These are phyloP conservation scores for Eupithecia pulchellata DNA, from an alignment of 2,888 invertebrate species.

Conservation along the genomic window DNA sequence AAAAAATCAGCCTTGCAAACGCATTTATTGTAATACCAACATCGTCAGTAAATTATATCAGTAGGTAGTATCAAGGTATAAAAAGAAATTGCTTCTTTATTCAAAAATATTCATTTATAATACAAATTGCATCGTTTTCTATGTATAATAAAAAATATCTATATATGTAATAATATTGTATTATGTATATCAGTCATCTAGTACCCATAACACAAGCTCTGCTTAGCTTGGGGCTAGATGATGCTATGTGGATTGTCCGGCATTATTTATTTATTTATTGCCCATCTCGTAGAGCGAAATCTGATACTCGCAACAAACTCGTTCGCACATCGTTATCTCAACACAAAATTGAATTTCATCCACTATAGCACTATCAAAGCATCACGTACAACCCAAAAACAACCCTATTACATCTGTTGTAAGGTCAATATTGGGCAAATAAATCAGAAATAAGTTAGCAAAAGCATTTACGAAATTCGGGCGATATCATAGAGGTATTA, in stretches of 20 bases:
- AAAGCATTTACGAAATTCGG: conserved; percentile 65
- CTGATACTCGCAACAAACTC: conserved; percentile 66
- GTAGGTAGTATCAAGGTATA: not conserved
- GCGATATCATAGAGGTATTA: conserved; percentile 76
- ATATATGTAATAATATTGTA: no score
- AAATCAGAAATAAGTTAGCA: conserved; percentile 62
- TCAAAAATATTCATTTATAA: not conserved
- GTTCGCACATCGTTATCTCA: conserved; percentile 64
- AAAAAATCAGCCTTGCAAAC: no score
- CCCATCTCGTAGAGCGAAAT: conserved; percentile 23
- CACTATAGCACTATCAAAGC: conserved; percentile 42
- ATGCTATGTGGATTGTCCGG: no score
- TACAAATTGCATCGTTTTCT: no score
- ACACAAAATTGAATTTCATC: conserved; percentile 71
- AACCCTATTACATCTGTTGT: conserved; percentile 41
- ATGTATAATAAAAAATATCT: no score
- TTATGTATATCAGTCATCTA: no score
- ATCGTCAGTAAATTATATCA: no score
- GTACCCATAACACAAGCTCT: no score
- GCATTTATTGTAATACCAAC: no score
- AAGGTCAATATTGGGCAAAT: conserved; percentile 42
- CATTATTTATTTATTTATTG: not conserved
- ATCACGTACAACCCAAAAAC: conserved; percentile 33
- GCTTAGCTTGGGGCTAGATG: no score
- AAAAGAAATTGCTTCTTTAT: not conserved